Evolutionary conservation across 2,888 invertebrate species (phyloP).

Genomic region (Apodemia hepburni): DNA sequence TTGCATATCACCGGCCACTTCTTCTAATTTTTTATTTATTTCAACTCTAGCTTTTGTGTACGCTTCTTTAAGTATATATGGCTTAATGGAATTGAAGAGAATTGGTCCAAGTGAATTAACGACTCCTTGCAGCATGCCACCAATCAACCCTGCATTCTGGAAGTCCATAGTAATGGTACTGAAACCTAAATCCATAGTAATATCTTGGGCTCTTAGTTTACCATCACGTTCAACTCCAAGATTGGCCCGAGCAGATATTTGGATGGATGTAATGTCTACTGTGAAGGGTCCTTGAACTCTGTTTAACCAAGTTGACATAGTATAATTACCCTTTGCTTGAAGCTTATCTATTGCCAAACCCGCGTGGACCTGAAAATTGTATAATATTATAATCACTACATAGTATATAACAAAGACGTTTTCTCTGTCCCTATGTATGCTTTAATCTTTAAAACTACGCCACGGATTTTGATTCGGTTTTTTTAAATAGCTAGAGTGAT

Average conservation of each 20-base stretch:
- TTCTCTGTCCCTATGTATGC: no score
- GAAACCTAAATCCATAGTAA: conserved; percentile 89
- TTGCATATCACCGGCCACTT: conserved; percentile 83
- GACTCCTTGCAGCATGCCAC: conserved; percentile 84
- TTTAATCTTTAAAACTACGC: no score
- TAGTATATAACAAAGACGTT: no score
- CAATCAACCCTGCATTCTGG: conserved; percentile 89
- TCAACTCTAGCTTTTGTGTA: conserved; percentile 86
- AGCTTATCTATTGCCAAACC: conserved; percentile 85
- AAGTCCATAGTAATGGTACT: conserved; percentile 89
- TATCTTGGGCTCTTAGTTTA: conserved; percentile 87
- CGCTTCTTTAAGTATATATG: conserved; percentile 88
- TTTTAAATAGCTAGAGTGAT: no score
- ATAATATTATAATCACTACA: background rate
- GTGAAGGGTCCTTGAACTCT: conserved; percentile 88
- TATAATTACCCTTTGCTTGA: conserved; percentile 87
- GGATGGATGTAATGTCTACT: conserved; percentile 86
- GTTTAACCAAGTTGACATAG: conserved; percentile 85
- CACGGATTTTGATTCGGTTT: no score
- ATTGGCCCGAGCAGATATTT: conserved; percentile 83
- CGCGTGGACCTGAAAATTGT: conserved; percentile 82
- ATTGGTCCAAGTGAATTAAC: conserved; percentile 91
- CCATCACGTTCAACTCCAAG: conserved; percentile 88
- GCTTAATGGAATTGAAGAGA: conserved; percentile 93
- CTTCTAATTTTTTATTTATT: conserved; percentile 86